A percentile compares a stretch with the other conserved stretches of the same genome.
Evolutionary conservation across 2,888 invertebrate genomes (phyloP).

Genomic region (Torymus aiolomorphi): DNA sequence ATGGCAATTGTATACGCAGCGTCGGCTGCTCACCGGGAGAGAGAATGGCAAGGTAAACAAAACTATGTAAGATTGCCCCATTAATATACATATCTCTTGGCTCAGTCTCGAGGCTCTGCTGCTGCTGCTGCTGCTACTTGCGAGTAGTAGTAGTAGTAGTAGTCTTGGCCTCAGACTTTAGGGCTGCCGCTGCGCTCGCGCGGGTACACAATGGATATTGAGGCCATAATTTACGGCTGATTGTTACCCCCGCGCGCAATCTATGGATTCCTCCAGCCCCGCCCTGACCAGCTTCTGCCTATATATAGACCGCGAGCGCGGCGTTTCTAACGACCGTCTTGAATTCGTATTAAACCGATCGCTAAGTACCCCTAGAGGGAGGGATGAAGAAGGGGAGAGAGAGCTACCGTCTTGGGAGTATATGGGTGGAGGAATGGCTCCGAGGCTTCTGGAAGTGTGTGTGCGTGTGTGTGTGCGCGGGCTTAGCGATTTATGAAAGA

Average conservation of each 20-base stretch:
- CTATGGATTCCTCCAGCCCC: constrained; percentile 72
- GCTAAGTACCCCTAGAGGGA: constrained; percentile 40
- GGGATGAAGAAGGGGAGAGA: background rate
- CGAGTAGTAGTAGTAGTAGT: constrained; percentile 67
- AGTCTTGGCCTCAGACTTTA: constrained; percentile 74
- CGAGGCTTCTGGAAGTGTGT: background rate
- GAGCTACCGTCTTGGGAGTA: background rate
- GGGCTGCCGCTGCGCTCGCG: constrained; percentile 51
- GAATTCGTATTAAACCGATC: constrained; percentile 70
- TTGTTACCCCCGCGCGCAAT: constrained; percentile 72
- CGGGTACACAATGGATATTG: constrained; percentile 75
- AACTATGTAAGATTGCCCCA: constrained; percentile 77
- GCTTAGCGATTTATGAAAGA: constrained; percentile 36
- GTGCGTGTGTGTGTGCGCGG: background rate
- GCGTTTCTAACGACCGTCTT: constrained; percentile 69
- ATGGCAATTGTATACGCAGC: constrained; percentile 52
- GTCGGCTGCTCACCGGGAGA: background rate
- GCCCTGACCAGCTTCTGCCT: constrained; percentile 62
- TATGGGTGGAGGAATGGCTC: constrained; percentile 16
- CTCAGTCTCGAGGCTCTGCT: constrained; percentile 31
- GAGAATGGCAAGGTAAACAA: constrained; percentile 76
- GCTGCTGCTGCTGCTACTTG: background rate
- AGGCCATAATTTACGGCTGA: constrained; percentile 76
- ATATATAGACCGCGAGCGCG: constrained; percentile 8
- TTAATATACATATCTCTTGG: constrained; percentile 75